phyloP scores from a whole-genome alignment of 2,888 invertebrate species.

The Andrena bucephala region DNA sequence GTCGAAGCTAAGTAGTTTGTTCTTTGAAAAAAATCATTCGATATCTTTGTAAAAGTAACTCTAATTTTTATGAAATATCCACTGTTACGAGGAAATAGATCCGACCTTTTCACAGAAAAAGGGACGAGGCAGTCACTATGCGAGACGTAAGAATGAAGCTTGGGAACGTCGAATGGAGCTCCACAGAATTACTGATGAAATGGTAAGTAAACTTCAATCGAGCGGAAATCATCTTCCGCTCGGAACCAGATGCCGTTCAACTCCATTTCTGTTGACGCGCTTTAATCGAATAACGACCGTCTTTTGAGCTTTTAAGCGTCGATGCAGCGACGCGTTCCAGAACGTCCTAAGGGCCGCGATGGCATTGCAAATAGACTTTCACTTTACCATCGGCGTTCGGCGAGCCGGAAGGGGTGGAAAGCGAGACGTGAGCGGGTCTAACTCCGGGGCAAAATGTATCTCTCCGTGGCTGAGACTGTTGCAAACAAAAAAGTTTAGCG shows the following conservation, averaged over 20 bases:
- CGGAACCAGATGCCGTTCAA: not conserved
- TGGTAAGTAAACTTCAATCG: slow-evolving; percentile 1
- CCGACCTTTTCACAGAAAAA: not conserved
- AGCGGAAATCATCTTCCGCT: slow-evolving; percentile 4
- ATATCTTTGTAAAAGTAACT: too few relatives aligned
- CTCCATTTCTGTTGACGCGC: not conserved
- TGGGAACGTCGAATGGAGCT: not conserved
- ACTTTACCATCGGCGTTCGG: not conserved
- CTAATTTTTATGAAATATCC: too few relatives aligned
- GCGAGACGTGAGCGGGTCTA: slow-evolving; percentile 5
- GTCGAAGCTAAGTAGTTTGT: too few relatives aligned
- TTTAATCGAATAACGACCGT: slow-evolving; percentile 8
- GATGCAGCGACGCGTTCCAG: slow-evolving; percentile 1
- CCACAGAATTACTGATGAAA: not conserved
- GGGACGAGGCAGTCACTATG: not conserved
- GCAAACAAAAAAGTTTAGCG: slow-evolving; percentile 10
- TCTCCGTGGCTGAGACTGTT: not conserved
- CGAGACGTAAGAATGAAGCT: not conserved
- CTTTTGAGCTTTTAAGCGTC: slow-evolving; percentile 1
- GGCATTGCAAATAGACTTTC: slow-evolving; percentile 34
- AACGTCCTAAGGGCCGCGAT: slow-evolving; percentile 19
- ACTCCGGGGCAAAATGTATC: slow-evolving; percentile 2
- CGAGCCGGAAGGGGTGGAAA: slow-evolving; percentile 13
- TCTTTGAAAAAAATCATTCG: too few relatives aligned
- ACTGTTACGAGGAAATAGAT: too few relatives aligned